A percentile compares a stretch with the other conserved stretches of the same genome.
phyloP scores from a whole-genome alignment of 1,140 invertebrate genomes.

The Caenorhabditis tropicalis region DNA sequence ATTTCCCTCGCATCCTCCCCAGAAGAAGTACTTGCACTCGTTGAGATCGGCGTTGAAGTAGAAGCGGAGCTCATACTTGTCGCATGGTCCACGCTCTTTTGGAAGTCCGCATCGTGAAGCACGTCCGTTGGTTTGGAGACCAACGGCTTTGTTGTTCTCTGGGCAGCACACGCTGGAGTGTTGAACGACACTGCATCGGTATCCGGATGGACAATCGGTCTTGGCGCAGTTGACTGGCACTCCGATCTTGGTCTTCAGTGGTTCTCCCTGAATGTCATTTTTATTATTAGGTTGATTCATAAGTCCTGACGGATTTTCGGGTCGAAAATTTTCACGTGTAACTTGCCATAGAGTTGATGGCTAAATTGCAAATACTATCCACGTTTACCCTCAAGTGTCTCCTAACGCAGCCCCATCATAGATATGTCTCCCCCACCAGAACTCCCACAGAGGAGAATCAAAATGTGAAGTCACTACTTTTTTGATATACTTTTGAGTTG shows the following conservation, averaged over 20 bases:
- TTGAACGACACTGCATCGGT: constrained; percentile 62
- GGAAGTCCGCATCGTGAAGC: constrained; percentile 61
- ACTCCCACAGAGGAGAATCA: no score
- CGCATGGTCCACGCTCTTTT: constrained; percentile 71
- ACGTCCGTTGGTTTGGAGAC: constrained; percentile 1
- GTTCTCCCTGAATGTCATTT: constrained; percentile 49
- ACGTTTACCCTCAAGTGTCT: no score
- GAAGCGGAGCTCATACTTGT: constrained; percentile 70
- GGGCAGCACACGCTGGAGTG: constrained; percentile 64
- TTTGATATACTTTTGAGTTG: no score
- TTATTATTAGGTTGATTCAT: no score
- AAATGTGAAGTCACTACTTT: no score
- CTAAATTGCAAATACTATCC: no score
- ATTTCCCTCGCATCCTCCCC: constrained; percentile 85
- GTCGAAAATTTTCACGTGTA: no score
- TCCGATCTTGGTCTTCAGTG: constrained; percentile 61
- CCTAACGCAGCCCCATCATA: no score
- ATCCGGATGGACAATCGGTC: constrained; percentile 64
- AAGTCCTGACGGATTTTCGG: no score
- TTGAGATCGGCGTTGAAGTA: constrained; percentile 72
- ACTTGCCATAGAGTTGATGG: no score
- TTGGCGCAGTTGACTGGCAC: constrained; percentile 65
- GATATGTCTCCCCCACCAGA: no score
- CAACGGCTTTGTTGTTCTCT: constrained; percentile 59
- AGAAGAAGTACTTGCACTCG: constrained; percentile 80